Evolutionary conservation across 2,113 vertebrate species (phyloP), one percentile per base, ranked within the genome.

Genomic region (Hippocampus comes): DNA sequence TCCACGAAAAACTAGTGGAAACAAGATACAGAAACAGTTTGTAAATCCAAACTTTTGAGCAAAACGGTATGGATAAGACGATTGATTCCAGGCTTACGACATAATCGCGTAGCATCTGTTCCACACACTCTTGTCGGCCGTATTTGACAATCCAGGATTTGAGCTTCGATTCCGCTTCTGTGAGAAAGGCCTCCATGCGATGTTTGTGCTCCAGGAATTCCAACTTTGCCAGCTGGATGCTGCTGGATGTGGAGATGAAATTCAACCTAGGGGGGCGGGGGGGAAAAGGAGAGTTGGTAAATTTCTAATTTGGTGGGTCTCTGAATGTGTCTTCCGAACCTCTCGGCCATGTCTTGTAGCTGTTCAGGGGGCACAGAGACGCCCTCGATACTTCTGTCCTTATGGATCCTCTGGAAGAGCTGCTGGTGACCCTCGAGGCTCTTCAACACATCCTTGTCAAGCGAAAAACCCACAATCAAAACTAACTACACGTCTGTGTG

Each of bases 71-170:
- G 41, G 20, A 60, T 60, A 1, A 42, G n/a, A 41, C 9, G 0
- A 21, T 64, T 38, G 18, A 76, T 14, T 3, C 20, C 57, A 20
- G 65, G 91, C 95, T 95, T 90, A 99, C 97, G 21, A 94, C 87
- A 65, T 99, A 99, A 87, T 92, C 95, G 51, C 95, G 95, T 21
- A 99, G 93, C 76, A 99, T 94, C 34, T 96, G 85, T 87, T 98
- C 95, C 81, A 99, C 95, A 0, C 96, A 95, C 38, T 99, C 97
- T 49, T 94, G 91, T 9, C 94, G 93, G 83, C 97, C 95, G 0
- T 99, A 99, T 91, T 99, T 99, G 83, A 99, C 95, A 90, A 98
- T 98, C 97, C 97, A 99, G 0, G 96, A 96, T 82, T 97, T 99
- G 72, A 99, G 95, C 86, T 98, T 98, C 17, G 95, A 95, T 88